These are phyloP conservation scores for Pandemis heparana DNA, from an alignment of 2,888 invertebrate species.

Conservation along the genomic window DNA sequence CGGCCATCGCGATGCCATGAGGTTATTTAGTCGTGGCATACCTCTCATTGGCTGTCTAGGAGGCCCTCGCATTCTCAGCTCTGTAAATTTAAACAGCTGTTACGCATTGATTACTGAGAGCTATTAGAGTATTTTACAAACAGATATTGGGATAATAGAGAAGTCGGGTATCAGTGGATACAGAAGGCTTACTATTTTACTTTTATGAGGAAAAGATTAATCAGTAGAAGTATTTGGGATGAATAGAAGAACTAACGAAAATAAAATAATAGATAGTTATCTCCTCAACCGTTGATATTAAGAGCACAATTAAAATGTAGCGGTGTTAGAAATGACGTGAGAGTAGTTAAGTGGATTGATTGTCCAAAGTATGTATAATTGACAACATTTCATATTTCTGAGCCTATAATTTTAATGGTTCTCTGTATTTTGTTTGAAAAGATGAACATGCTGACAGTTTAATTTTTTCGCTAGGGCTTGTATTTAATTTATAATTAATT, in stretches of 20 bases:
- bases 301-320: too few species aligned
- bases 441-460: too few species aligned
- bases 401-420: too few species aligned
- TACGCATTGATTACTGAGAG: conserved; percentile 46
- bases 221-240: neutral
- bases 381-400: too few species aligned
- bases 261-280: neutral
- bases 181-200: neutral
- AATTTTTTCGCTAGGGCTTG: too few species aligned
- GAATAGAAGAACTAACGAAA: neutral
- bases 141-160: neutral
- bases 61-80: conserved; percentile 79
- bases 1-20: neutral
- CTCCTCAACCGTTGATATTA: neutral
- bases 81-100: conserved; percentile 71
- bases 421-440: too few species aligned
- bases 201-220: neutral
- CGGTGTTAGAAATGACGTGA: too few species aligned
- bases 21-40: conserved; percentile 52
- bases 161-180: neutral
- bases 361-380: too few species aligned
- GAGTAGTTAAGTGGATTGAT: too few species aligned
- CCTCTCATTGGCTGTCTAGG: conserved; percentile 75
- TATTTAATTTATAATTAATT: too few species aligned
- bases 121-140: conserved; percentile 14